Percentiles rank a stretch among this genome's conserved stretches.
Evolutionary conservation across 2,797 vertebrate genomes (phyloP).

Genomic region (Brotula barbata): DNA sequence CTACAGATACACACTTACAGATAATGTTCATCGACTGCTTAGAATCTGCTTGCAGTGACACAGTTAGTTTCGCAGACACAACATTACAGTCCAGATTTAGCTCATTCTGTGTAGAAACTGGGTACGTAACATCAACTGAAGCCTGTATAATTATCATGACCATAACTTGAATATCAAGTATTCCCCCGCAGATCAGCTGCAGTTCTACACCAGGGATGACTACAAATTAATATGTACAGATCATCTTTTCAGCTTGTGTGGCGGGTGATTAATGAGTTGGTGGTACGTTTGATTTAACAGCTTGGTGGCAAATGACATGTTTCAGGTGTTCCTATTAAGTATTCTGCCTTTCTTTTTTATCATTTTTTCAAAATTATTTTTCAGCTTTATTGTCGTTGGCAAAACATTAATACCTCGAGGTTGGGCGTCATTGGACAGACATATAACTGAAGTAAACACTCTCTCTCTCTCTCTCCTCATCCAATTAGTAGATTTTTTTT

Average conservation of each 20-base stretch:
- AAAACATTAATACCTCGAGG: too few relatives aligned
- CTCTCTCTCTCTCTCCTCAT: too few relatives aligned
- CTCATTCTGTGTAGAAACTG: slow-evolving; percentile 33
- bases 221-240: slow-evolving; percentile 62
- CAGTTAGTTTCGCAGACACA: slow-evolving; percentile 61
- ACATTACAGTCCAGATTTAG: slow-evolving; percentile 16
- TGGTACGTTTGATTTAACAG: slow-evolving; percentile 22
- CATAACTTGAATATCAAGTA: slow-evolving; percentile 22
- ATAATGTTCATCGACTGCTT: slow-evolving; percentile 48
- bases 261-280: slow-evolving; percentile 27
- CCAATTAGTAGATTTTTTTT: too few relatives aligned
- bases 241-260: slow-evolving; percentile 50
- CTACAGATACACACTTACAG: slow-evolving; percentile 51
- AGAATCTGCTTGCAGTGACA: slow-evolving; percentile 62
- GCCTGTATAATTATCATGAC: slow-evolving; percentile 33
- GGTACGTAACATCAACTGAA: slow-evolving; percentile 12
- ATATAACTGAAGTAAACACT: too few relatives aligned
- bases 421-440: too few relatives aligned
- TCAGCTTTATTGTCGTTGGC: neutral
- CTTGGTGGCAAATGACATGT: slow-evolving; percentile 15
- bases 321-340: slow-evolving; percentile 11
- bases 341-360: neutral
- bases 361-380: too few relatives aligned
- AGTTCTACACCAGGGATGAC: slow-evolving; percentile 32
- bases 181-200: slow-evolving; percentile 33